A percentile compares a stretch with the other conserved stretches of the same genome.
These are phyloP conservation scores for Psix sp. DNA, from an alignment of 1,140 invertebrate genomes.

Conservation along the genomic window DNA sequence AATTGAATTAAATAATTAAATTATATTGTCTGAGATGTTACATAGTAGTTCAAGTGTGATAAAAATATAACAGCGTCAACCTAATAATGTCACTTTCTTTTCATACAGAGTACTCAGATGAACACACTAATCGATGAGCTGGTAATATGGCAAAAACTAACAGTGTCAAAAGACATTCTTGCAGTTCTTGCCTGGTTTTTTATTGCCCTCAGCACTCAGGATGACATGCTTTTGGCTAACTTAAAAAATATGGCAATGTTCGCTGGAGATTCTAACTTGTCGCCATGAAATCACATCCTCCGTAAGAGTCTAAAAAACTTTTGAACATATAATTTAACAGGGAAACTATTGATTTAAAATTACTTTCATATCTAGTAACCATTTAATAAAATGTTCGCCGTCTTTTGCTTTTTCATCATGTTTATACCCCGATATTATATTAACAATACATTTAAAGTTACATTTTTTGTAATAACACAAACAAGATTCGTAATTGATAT, in stretches of 20 bases:
- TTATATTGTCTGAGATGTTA: too few relatives aligned
- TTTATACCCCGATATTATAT: too few relatives aligned
- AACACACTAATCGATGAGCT: slow-evolving; percentile 57
- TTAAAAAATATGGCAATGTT: slow-evolving; percentile 67
- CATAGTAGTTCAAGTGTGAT: too few relatives aligned
- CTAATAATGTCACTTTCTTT: slow-evolving; percentile 4
- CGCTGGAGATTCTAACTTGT: slow-evolving; percentile 33
- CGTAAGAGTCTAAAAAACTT: too few relatives aligned
- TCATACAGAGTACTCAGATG: slow-evolving; percentile 44
- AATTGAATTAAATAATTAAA: too few relatives aligned
- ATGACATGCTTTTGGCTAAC: slow-evolving; percentile 68
- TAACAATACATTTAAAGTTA: slow-evolving; percentile 35
- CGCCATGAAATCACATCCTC: too few relatives aligned
- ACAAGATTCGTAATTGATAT: slow-evolving; percentile 72
- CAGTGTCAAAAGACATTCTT: slow-evolving; percentile 67
- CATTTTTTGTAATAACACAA: slow-evolving; percentile 72
- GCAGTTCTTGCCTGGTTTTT: slow-evolving; percentile 71
- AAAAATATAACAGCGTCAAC: too few relatives aligned
- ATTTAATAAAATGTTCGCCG: too few relatives aligned
- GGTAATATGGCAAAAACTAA: slow-evolving; percentile 66
- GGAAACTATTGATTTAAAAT: too few relatives aligned
- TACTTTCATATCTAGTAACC: too few relatives aligned
- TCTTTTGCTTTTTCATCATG: too few relatives aligned
- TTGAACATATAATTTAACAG: too few relatives aligned
- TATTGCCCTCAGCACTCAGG: slow-evolving; percentile 64